These are phyloP conservation scores for Melanotaenia maccullochi DNA, from an alignment of 2,797 vertebrate species.

Conservation along the genomic window DNA sequence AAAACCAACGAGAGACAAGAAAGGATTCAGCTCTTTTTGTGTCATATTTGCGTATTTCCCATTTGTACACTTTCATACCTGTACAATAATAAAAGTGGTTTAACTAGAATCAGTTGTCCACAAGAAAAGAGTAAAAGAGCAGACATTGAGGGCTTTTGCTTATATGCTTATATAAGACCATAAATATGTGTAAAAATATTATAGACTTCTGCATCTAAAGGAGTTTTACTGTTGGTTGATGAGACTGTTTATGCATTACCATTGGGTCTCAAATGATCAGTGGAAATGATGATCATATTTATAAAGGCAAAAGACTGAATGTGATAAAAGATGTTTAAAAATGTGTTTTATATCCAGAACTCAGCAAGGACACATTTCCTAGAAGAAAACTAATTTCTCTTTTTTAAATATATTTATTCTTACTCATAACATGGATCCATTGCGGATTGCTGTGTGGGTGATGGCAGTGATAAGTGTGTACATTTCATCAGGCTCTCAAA, in stretches of 20 bases:
- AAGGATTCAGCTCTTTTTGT: background rate
- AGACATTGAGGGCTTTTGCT: background rate
- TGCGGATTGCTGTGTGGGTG: slow-evolving; percentile 12
- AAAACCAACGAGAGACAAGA: background rate
- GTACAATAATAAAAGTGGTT: slow-evolving; percentile 9
- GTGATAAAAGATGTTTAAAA: slow-evolving; percentile 1
- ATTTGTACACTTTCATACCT: slow-evolving; percentile 21
- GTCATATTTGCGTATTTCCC: background rate
- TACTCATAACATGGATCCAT: background rate
- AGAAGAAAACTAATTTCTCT: slow-evolving; percentile 8
- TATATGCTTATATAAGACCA: slow-evolving; percentile 1
- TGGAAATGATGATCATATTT: background rate
- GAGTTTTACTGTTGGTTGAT: slow-evolving; percentile 18
- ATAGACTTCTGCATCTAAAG: slow-evolving; percentile 20
- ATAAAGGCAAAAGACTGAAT: background rate
- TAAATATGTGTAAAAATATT: slow-evolving; percentile 17
- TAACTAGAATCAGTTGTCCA: background rate
- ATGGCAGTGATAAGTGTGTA: slow-evolving; percentile 28
- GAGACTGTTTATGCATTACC: slow-evolving; percentile 46
- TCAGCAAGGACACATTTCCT: slow-evolving; percentile 3
- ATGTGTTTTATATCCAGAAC: slow-evolving; percentile 1
- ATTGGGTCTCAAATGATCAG: slow-evolving; percentile 7
- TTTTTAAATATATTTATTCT: slow-evolving; percentile 44
- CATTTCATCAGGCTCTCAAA: slow-evolving; percentile 3
- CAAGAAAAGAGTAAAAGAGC: background rate